Percentiles rank a stretch among this genome's conserved stretches.
Evolutionary conservation across 2,888 invertebrate genomes (phyloP).

Genomic region (Leptopilina myrica): DNA sequence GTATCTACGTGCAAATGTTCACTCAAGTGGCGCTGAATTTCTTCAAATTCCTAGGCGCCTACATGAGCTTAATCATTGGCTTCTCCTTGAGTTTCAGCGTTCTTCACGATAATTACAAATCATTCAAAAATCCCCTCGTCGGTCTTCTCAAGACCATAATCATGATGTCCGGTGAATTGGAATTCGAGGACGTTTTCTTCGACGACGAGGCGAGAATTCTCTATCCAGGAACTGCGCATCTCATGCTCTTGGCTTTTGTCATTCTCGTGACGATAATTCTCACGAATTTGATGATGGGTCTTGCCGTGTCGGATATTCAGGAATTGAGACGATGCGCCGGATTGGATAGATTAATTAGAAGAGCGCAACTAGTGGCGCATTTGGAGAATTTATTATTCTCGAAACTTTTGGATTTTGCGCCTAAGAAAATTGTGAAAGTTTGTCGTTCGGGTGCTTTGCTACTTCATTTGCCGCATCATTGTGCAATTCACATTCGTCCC

Average conservation of each 20-base stretch:
- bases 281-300: conserved; percentile 89
- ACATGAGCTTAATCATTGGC: conserved; percentile 87
- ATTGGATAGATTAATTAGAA: conserved; percentile 87
- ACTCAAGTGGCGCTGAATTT: conserved; percentile 89
- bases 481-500: conserved; percentile 86
- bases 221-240: conserved; percentile 86
- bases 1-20: conserved; percentile 92
- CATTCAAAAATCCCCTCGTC: conserved; percentile 82
- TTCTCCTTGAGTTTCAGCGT: conserved; percentile 91
- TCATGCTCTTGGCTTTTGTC: conserved; percentile 87
- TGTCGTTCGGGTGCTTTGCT: conserved; percentile 86
- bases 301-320: conserved; percentile 91
- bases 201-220: conserved; percentile 76
- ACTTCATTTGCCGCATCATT: conserved; percentile 86
- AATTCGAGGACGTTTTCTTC: conserved; percentile 91
- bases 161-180: conserved; percentile 93
- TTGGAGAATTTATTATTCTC: conserved; percentile 91
- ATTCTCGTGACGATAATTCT: conserved; percentile 88
- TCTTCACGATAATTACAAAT: conserved; percentile 86
- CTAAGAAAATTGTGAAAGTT: conserved; percentile 81
- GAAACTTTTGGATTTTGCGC: conserved; percentile 83
- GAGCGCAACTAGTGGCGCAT: conserved; percentile 89
- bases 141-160: conserved; percentile 87
- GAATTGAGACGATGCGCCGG: conserved; percentile 89
- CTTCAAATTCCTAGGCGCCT: conserved; percentile 88